Conservation (phyloP, 2,113 vertebrate genomes). For the Odocoileus virginianus region DNA sequence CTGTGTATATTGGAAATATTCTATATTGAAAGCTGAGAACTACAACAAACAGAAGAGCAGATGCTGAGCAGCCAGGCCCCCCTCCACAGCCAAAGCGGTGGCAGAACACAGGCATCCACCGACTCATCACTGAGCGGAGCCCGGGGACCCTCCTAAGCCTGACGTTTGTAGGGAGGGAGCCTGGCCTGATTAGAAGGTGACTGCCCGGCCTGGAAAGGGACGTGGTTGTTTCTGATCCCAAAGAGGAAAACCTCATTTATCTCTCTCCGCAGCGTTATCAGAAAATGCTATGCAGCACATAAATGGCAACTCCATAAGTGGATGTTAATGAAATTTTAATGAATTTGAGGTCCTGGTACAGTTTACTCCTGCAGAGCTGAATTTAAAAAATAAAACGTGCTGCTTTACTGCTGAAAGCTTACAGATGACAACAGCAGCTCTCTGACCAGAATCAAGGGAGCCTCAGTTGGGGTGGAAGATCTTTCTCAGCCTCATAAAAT, state of each 20-base stretch:
- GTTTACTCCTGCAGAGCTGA: conserved; percentile 27
- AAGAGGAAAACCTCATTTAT: conserved; percentile 46
- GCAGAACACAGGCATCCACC: too few species aligned
- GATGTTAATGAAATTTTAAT: conserved; percentile 68
- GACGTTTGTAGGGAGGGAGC: fast-evolving
- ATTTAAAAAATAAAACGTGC: background rate
- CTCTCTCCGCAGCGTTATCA: conserved; percentile 30
- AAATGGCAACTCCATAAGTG: conserved; percentile 53
- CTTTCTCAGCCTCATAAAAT: background rate
- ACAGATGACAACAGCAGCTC: background rate
- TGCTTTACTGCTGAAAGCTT: background rate
- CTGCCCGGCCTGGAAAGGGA: background rate
- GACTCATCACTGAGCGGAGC: background rate
- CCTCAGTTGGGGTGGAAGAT: background rate
- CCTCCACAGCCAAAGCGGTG: background rate
- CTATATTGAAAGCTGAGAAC: background rate
- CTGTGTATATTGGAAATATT: background rate
- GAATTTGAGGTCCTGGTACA: conserved; percentile 50
- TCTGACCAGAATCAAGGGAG: background rate
- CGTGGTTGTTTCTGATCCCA: conserved; percentile 10
- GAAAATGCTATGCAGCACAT: conserved; percentile 52
- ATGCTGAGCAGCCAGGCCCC: background rate
- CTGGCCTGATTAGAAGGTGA: background rate
- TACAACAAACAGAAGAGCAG: background rate
- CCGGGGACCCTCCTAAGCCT: fast-evolving